Percentiles rank a stretch among this genome's conserved stretches.
Conservation (phyloP, 1,140 invertebrate species). For the Drosophila ananassae region DNA sequence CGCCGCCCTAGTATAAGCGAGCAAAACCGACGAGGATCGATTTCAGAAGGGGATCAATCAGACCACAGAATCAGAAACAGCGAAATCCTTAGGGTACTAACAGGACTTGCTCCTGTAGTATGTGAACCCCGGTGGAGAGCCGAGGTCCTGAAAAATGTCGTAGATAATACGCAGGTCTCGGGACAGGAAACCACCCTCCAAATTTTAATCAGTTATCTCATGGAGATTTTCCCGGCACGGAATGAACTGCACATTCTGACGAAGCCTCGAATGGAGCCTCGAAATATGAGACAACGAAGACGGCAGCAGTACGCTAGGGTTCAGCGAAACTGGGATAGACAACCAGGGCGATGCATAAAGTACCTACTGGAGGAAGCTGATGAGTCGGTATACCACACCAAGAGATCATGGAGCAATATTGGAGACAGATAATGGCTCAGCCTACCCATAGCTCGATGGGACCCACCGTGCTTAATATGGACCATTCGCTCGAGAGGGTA, state of each 20-base stretch:
- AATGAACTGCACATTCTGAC: constrained; percentile 10
- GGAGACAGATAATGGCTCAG: constrained; percentile 21
- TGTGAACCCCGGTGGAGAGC: constrained; percentile 7
- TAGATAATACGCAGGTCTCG: constrained; percentile 5
- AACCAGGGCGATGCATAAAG: constrained; percentile 20
- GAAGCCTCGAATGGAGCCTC: constrained; percentile 3
- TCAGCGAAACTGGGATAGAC: constrained; percentile 33
- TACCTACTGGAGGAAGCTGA: constrained; percentile 8
- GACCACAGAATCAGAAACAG: constrained; percentile 2
- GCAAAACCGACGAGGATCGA: background rate
- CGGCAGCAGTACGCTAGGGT: constrained; percentile 20
- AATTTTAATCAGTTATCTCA: constrained; percentile 6
- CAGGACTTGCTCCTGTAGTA: background rate
- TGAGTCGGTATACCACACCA: constrained; percentile 14
- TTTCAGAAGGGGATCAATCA: background rate
- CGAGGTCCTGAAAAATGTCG: constrained; percentile 5
- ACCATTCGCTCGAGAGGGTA: constrained; percentile 5
- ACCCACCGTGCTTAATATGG: background rate
- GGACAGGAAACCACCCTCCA: constrained; percentile 11
- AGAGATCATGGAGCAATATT: constrained; percentile 14
- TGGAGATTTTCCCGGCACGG: constrained; percentile 8
- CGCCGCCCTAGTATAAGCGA: constrained; percentile 15
- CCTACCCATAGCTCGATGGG: constrained; percentile 3
- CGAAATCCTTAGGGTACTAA: constrained; percentile 8
- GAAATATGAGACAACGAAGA: constrained; percentile 4